Evolutionary conservation across 1,140 invertebrate species (phyloP).

Genomic region (Himalopsyche phryganea): DNA sequence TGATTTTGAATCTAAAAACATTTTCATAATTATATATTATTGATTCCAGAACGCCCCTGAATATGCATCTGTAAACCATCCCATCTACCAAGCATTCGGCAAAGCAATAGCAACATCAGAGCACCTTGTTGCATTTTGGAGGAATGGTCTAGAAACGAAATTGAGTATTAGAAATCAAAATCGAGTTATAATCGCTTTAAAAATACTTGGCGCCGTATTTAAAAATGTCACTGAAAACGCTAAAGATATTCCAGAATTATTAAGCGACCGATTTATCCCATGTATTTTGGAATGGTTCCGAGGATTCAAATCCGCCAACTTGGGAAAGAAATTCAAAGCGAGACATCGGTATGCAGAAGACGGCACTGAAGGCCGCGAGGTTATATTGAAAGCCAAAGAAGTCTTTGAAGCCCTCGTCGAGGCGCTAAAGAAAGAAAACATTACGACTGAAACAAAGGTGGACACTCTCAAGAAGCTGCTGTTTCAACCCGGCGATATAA

Average conservation of each 20-base stretch:
- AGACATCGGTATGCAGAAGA: slow-evolving; percentile 12
- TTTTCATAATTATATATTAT: background rate
- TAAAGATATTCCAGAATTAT: slow-evolving; percentile 47
- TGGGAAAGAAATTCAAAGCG: slow-evolving; percentile 39
- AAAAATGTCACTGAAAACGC: slow-evolving; percentile 48
- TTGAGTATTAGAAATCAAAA: slow-evolving; percentile 59
- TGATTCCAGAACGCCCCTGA: slow-evolving; percentile 56
- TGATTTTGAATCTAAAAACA: too few relatives aligned
- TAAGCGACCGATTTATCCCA: slow-evolving; percentile 56
- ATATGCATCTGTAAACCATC: slow-evolving; percentile 56
- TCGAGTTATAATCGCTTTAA: slow-evolving; percentile 53
- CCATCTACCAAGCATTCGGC: slow-evolving; percentile 58
- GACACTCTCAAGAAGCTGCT: slow-evolving; percentile 60
- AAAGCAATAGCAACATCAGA: slow-evolving; percentile 49
- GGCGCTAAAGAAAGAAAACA: slow-evolving; percentile 48
- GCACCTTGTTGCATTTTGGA: slow-evolving; percentile 53
- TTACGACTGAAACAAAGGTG: slow-evolving; percentile 53
- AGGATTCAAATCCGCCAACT: slow-evolving; percentile 46
- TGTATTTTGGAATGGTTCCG: slow-evolving; percentile 56
- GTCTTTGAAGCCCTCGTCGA: slow-evolving; percentile 54
- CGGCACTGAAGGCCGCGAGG: slow-evolving; percentile 47
- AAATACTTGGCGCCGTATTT: slow-evolving; percentile 53
- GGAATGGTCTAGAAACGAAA: slow-evolving; percentile 52
- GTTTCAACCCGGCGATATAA: slow-evolving; percentile 62
- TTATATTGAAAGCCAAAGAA: slow-evolving; percentile 54